phyloP scores from a whole-genome alignment of 2,113 vertebrate species.

The Microtus ochrogaster region DNA sequence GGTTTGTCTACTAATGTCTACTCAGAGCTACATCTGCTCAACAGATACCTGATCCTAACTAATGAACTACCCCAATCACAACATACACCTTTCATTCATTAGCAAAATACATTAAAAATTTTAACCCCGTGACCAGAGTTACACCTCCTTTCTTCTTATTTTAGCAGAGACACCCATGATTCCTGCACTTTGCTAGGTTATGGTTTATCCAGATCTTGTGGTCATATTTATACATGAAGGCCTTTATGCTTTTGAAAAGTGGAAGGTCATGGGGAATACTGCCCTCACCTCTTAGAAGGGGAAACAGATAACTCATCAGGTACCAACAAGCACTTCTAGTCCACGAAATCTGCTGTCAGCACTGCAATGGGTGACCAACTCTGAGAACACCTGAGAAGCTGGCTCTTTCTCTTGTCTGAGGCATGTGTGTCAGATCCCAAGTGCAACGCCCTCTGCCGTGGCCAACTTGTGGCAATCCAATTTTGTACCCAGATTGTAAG shows the following conservation, averaged over 20 bases:
- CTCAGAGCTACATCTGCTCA: neutral
- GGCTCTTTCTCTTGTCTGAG: neutral
- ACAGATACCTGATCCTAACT: constrained; percentile 28
- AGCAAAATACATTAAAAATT: constrained; percentile 33
- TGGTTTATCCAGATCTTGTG: neutral
- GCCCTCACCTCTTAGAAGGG: neutral
- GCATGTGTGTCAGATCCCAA: neutral
- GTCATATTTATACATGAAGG: neutral
- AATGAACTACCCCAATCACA: neutral
- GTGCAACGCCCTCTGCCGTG: neutral
- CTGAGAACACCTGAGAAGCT: neutral
- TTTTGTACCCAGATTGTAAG: constrained; percentile 20
- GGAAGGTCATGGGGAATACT: neutral
- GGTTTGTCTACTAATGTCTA: neutral
- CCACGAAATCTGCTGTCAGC: neutral
- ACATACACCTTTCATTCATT: constrained; percentile 22
- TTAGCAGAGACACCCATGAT: neutral
- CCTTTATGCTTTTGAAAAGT: neutral
- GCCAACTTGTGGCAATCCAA: neutral
- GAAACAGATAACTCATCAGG: neutral
- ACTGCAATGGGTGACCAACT: neutral
- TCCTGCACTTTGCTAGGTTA: neutral
- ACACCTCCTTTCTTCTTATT: neutral
- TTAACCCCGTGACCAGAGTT: constrained; percentile 34
- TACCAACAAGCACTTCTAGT: neutral